Conservation (phyloP, 92 coral and sea anemone species). For the Siderastrea siderea region DNA sequence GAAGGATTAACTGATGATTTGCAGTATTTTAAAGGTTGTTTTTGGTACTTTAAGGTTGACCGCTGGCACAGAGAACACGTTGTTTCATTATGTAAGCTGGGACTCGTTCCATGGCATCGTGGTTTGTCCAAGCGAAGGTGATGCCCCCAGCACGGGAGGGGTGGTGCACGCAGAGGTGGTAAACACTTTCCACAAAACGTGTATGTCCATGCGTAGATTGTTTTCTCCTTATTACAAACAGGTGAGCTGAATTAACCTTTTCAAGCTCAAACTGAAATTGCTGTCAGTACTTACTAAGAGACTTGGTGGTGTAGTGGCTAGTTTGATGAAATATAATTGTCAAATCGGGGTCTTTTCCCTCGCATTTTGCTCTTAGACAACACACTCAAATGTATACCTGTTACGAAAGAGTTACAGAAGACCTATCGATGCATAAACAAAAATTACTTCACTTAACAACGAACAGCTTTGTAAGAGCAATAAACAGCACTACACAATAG, state of each 20-base stretch:
- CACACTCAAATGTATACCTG: too few relatives aligned
- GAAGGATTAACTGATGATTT: too few relatives aligned
- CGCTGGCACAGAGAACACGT: conserved; percentile 90
- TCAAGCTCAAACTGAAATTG: background rate
- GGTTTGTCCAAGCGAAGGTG: conserved; percentile 84
- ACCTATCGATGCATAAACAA: too few relatives aligned
- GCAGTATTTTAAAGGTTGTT: background rate
- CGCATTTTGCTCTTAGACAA: too few relatives aligned
- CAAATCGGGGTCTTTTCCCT: too few relatives aligned
- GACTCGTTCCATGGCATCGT: conserved; percentile 92
- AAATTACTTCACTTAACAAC: too few relatives aligned
- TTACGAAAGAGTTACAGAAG: too few relatives aligned
- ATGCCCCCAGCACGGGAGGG: conserved; percentile 67
- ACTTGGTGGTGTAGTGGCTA: too few relatives aligned
- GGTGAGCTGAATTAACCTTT: conserved; percentile 43
- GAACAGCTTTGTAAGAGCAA: too few relatives aligned
- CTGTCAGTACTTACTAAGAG: background rate
- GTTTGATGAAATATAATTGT: too few relatives aligned
- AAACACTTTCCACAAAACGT: conserved; percentile 87
- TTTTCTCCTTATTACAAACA: conserved; percentile 89
- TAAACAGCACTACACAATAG: too few relatives aligned
- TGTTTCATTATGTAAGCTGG: conserved; percentile 88
- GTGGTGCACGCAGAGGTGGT: conserved; percentile 85
- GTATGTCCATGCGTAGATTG: conserved; percentile 87
- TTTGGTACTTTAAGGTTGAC: conserved; percentile 72